Percentiles rank a stretch among this genome's conserved stretches.
These are phyloP conservation scores for Pelodiscus sinensis DNA, from an alignment of 2,113 vertebrate species.

Conservation along the genomic window DNA sequence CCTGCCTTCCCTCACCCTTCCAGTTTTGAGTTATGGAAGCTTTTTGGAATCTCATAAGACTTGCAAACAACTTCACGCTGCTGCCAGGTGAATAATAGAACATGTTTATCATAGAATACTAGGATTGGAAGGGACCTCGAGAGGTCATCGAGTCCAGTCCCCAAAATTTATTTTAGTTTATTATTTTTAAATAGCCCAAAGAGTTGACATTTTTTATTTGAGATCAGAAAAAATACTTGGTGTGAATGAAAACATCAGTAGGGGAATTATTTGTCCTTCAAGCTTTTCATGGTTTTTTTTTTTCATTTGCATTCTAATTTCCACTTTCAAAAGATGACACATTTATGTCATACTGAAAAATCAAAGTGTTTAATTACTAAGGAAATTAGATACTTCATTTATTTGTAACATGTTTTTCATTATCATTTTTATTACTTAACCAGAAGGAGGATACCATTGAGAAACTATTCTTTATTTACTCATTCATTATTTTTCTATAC, in stretches of 20 bases:
- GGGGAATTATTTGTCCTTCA: background rate
- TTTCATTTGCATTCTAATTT: background rate
- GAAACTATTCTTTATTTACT: background rate
- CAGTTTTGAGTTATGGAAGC: background rate
- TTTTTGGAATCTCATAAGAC: background rate
- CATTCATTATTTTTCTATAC: background rate
- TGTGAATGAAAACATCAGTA: background rate
- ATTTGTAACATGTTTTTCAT: background rate
- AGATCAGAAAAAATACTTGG: background rate
- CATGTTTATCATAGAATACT: no score
- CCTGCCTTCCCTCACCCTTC: background rate
- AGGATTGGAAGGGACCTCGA: no score
- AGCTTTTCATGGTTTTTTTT: background rate
- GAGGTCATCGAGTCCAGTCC: no score
- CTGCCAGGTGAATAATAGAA: background rate
- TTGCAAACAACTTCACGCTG: background rate
- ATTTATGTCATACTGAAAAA: background rate
- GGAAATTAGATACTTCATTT: background rate
- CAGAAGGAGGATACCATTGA: background rate
- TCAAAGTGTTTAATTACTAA: background rate
- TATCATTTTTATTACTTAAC: background rate
- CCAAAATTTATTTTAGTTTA: background rate
- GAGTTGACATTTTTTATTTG: background rate
- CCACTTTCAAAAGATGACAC: background rate
- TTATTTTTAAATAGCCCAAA: background rate